Percentiles rank a stretch among this genome's conserved stretches.
These are phyloP conservation scores for Cryptoblepharus egeriae DNA, from an alignment of 2,797 vertebrate genomes.

Conservation along the genomic window DNA sequence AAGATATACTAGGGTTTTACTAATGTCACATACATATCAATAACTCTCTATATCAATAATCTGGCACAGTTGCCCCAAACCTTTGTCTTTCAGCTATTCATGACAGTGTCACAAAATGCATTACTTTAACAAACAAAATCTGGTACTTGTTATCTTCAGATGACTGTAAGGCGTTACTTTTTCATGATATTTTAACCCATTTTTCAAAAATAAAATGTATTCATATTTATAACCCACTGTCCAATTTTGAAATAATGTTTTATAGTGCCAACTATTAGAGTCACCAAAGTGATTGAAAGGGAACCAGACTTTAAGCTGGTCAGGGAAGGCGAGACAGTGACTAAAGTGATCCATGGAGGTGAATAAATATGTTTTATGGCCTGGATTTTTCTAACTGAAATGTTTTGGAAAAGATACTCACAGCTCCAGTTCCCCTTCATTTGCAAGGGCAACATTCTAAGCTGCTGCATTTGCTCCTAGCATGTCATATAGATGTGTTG, in stretches of 20 bases:
- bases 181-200: neutral
- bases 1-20: too few relatives aligned
- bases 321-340: conserved; percentile 79
- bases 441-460: neutral
- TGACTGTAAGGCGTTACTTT: neutral
- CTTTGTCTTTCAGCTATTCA: too few relatives aligned
- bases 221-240: conserved; percentile 49
- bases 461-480: neutral
- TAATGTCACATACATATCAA: neutral
- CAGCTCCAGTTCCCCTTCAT: conserved; percentile 2
- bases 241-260: conserved; percentile 59
- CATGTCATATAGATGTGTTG: conserved; percentile 6
- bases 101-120: neutral
- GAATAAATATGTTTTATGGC: conserved; percentile 59
- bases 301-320: conserved; percentile 79
- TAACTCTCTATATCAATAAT: neutral
- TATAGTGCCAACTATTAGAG: conserved; percentile 77
- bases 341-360: conserved; percentile 81
- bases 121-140: neutral
- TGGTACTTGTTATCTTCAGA: neutral
- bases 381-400: conserved; percentile 30
- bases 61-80: neutral
- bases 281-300: conserved; percentile 82
- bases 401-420: neutral
- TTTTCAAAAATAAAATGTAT: neutral